Base-by-base conservation (phyloP, 2,888 invertebrate species). In the Ichneumoninae sp. region DNA sequence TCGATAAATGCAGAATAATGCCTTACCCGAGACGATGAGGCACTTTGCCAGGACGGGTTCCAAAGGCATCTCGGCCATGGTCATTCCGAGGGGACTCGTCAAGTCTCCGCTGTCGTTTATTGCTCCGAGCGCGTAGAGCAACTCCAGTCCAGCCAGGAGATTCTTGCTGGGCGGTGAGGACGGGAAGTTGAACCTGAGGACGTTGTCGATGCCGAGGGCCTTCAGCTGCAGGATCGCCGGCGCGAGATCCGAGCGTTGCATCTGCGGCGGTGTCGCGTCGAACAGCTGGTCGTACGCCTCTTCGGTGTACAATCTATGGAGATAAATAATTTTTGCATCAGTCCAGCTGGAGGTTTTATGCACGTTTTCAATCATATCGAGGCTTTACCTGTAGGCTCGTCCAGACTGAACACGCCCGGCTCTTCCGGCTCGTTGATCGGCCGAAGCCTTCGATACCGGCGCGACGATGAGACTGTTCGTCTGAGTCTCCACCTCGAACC, bases 61-160 rank as follows among this genome's bases (percentile, higher is more conserved):
- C 0, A 99, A 94, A 0, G 99, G 99, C 92, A 99, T 95, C 94
- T 99, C 99, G 0, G 99, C 98, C 96, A 99, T 98, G 70, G 96
- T 95, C 70, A 95, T 94, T 0, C 99, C 99, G 0, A 97, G 92
- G 0, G 97, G 96, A 60, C 95, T 94, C 0, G 98, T 98, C 81
- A 99, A 93, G 76, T 96, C 95, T 0, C 98, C 98, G 33, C 95
- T 93, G 68, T 96, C 95, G 93, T 98, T 97, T 3, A 99, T 95
- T 0, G 98, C 97, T 74, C 95, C 95, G 57, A 99, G 94, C 0
- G 99, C 99, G 93, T 96, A 98, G 0, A 99, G 94, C 0, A 97
- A 95, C 93, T 99, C 99, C 19, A 99, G 92, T 0, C 97, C 98
- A 0, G 97, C 95, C 0, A 98, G 95, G 47, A 99, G 95, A 92